Evolutionary conservation across 2,888 invertebrate genomes (phyloP).

Genomic region (Coremacera marginata): DNA sequence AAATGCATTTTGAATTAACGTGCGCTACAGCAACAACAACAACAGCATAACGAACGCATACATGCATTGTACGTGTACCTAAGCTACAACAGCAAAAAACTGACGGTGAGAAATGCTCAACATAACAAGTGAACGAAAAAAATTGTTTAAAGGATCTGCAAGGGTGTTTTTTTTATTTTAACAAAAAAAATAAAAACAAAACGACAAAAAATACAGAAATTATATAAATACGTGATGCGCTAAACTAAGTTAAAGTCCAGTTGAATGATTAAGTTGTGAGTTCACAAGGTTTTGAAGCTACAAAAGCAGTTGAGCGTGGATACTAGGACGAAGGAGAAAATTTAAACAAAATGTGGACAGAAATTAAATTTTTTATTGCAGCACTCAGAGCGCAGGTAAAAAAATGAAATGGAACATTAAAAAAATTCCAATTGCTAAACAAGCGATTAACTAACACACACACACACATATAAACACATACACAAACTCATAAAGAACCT

Average conservation of each 20-base stretch:
- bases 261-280: neutral
- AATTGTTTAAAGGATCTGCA: neutral
- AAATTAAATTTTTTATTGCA: neutral
- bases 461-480: neutral
- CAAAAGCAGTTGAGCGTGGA: neutral
- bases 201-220: neutral
- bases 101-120: neutral
- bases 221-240: neutral
- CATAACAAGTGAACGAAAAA: neutral
- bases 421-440: neutral
- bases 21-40: neutral
- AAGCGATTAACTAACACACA: neutral
- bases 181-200: too few species aligned
- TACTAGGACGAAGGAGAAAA: neutral
- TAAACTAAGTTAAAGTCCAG: neutral
- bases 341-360: neutral
- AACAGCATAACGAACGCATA: neutral
- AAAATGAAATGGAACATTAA: neutral
- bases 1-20: slow-evolving; percentile 31
- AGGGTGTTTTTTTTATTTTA: too few species aligned
- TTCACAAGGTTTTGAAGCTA: neutral
- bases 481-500: neutral
- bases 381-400: too few species aligned
- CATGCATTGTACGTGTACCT: too few species aligned
- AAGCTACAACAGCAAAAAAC: neutral